Evolutionary conservation across 1,140 invertebrate genomes (phyloP).

Genomic region (Drosophila ohnishii): DNA sequence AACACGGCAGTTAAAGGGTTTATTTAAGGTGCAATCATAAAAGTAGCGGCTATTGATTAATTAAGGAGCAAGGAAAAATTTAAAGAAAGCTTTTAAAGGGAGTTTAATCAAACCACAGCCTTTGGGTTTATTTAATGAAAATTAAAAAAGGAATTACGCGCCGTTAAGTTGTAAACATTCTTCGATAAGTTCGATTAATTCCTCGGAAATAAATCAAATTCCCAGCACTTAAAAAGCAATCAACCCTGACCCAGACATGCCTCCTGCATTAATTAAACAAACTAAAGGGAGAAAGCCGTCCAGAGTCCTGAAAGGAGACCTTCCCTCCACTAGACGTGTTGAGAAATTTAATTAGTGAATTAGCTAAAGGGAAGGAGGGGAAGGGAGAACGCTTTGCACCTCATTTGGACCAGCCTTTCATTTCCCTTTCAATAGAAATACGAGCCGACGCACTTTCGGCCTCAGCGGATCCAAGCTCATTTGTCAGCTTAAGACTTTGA

Average conservation of each 20-base stretch:
- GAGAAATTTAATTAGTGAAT: constrained; percentile 74
- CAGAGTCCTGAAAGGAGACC: constrained; percentile 13
- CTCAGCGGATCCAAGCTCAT: constrained; percentile 50
- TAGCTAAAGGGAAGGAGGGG: constrained; percentile 36
- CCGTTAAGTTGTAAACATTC: not conserved
- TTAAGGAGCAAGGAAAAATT: not conserved
- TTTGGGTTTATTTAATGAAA: not conserved
- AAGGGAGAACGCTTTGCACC: constrained; percentile 39
- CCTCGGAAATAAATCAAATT: constrained; percentile 38
- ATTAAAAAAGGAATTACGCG: not conserved
- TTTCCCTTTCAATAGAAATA: constrained; percentile 44
- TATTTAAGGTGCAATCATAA: not conserved
- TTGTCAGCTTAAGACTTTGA: constrained; percentile 60
- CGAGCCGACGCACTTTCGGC: constrained; percentile 36
- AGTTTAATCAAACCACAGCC: not conserved
- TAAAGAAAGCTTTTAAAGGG: not conserved
- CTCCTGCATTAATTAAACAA: constrained; percentile 60
- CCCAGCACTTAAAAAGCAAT: constrained; percentile 71
- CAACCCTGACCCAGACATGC: constrained; percentile 22
- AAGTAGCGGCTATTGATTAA: not conserved
- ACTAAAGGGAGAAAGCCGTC: constrained; percentile 33
- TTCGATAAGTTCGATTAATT: not conserved
- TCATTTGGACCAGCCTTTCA: constrained; percentile 40
- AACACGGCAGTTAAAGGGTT: constrained; percentile 6
- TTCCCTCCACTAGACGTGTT: constrained; percentile 46